Evolutionary conservation across 1,140 invertebrate species (phyloP).

Genomic region (Calycopis cecrops): DNA sequence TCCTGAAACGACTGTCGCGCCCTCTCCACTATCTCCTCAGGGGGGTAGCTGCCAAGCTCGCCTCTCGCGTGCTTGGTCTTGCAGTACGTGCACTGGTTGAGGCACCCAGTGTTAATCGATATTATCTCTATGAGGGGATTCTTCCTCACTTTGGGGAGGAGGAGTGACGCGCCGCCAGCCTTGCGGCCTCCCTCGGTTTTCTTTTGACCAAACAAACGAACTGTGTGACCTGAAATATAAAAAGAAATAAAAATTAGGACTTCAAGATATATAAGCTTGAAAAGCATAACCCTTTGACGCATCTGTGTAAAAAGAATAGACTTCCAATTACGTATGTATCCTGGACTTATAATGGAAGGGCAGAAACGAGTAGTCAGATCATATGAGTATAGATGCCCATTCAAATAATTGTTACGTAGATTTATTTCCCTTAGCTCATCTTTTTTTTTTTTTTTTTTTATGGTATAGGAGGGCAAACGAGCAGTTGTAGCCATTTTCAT

Average conservation of each 20-base stretch:
- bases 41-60: constrained; percentile 94
- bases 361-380: too few relatives aligned
- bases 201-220: constrained; percentile 89
- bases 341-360: too few relatives aligned
- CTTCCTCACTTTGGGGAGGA: constrained; percentile 94
- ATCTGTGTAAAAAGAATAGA: too few relatives aligned
- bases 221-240: constrained; percentile 80
- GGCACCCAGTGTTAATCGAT: constrained; percentile 96
- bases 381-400: too few relatives aligned
- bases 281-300: too few relatives aligned
- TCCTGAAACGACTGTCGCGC: constrained; percentile 91
- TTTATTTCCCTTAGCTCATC: too few relatives aligned
- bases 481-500: too few relatives aligned
- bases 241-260: background rate
- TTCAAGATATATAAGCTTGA: too few relatives aligned
- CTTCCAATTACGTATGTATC: too few relatives aligned
- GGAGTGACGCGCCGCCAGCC: constrained; percentile 88
- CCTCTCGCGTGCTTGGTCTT: constrained; percentile 99
- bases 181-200: constrained; percentile 88
- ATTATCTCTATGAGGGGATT: constrained; percentile 99
- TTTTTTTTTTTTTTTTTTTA: too few relatives aligned
- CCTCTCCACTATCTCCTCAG: constrained; percentile 87
- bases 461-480: too few relatives aligned
- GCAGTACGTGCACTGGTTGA: constrained; percentile 99
- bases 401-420: too few relatives aligned